These are phyloP conservation scores for Athetis lepigone DNA, from an alignment of 2,888 invertebrate species.

Conservation along the genomic window DNA sequence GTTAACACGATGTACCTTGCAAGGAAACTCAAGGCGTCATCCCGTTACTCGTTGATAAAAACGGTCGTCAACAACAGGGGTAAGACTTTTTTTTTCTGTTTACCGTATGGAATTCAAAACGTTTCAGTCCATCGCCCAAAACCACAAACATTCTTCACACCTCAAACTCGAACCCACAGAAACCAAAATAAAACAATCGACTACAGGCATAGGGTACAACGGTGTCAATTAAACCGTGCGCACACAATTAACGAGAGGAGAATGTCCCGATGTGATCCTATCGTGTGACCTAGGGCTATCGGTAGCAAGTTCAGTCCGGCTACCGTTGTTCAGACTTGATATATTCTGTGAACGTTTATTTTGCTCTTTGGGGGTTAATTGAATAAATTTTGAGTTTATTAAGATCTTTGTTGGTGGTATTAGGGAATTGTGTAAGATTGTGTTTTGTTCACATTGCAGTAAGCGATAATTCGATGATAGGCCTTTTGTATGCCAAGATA, in stretches of 20 bases:
- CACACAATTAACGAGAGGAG: constrained; percentile 83
- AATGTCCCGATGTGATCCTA: constrained; percentile 84
- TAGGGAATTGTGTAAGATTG: constrained; percentile 18
- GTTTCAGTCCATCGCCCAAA: background rate
- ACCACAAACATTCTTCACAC: constrained; percentile 12
- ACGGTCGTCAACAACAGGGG: too few species aligned
- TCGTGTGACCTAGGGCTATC: constrained; percentile 87
- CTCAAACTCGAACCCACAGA: constrained; percentile 6
- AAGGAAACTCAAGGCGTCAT: too few species aligned
- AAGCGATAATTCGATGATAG: too few species aligned
- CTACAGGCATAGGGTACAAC: constrained; percentile 63
- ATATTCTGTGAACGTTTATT: constrained; percentile 82
- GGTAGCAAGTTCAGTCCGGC: constrained; percentile 82
- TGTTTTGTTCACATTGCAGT: background rate
- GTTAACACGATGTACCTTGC: too few species aligned
- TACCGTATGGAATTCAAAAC: background rate
- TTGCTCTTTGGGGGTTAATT: constrained; percentile 79
- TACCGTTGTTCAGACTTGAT: constrained; percentile 83
- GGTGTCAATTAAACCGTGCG: constrained; percentile 82
- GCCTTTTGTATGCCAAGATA: too few species aligned
- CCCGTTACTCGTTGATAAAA: too few species aligned
- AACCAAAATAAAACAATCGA: constrained; percentile 57
- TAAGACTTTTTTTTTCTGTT: too few species aligned
- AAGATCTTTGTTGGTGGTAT: constrained; percentile 60
- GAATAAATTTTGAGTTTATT: constrained; percentile 72